These are phyloP conservation scores for Odontamblyopus rebecca DNA, from an alignment of 2,797 vertebrate species.

Conservation along the genomic window DNA sequence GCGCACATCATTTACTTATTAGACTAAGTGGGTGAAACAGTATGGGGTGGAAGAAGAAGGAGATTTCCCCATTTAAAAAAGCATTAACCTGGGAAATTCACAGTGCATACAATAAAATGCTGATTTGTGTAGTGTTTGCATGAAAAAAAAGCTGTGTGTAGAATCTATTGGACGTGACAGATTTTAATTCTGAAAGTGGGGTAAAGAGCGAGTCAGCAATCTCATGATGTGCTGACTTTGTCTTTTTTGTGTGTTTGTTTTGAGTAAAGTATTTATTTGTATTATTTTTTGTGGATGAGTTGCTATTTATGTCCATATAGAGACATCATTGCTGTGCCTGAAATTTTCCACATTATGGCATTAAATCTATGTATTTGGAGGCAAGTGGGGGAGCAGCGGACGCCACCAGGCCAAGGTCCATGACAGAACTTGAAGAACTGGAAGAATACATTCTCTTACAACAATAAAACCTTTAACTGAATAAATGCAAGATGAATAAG, in stretches of 20 bases:
- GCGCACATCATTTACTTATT: conserved; percentile 57
- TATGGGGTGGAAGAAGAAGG: conserved; percentile 28
- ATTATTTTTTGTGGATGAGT: too few relatives aligned
- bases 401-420: too few relatives aligned
- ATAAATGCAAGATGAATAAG: too few relatives aligned
- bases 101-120: not conserved
- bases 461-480: too few relatives aligned
- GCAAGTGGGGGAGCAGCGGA: too few relatives aligned
- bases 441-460: too few relatives aligned
- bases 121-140: not conserved
- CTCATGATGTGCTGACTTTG: not conserved
- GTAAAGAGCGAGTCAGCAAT: not conserved
- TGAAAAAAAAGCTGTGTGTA: not conserved
- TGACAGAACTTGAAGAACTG: too few relatives aligned
- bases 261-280: not conserved
- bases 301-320: too few relatives aligned
- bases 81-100: conserved; percentile 1
- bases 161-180: not conserved
- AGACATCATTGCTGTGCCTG: too few relatives aligned
- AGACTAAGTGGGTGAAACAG: conserved; percentile 18
- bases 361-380: too few relatives aligned
- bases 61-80: not conserved
- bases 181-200: not conserved
- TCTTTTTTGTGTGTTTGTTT: not conserved
- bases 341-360: too few relatives aligned